Evolutionary conservation across 2,888 invertebrate genomes (phyloP).

Genomic region (Strigamia crassipes): DNA sequence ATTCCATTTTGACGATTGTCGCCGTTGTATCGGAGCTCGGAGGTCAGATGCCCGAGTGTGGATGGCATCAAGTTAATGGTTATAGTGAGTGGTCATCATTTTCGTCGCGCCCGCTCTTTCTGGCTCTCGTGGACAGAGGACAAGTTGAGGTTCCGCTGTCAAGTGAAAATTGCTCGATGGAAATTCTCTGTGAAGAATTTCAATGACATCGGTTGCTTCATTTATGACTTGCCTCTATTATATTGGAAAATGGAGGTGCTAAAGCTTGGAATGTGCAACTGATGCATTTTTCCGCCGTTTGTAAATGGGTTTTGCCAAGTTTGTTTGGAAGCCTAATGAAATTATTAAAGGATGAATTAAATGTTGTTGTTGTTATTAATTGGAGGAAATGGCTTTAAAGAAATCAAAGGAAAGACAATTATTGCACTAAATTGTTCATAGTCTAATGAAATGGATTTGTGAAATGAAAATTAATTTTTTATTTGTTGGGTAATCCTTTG

Average conservation of each 20-base stretch:
- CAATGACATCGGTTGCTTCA: constrained; percentile 11
- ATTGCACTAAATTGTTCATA: too few species aligned
- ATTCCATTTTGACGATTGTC: constrained; percentile 26
- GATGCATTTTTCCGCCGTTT: background rate
- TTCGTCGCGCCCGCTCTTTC: background rate
- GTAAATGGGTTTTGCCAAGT: constrained; percentile 15
- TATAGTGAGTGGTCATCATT: constrained; percentile 20
- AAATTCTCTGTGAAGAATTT: constrained; percentile 13
- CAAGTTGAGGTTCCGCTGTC: constrained; percentile 22
- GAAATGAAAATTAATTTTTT: too few species aligned
- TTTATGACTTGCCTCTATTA: constrained; percentile 6
- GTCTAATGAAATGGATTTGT: too few species aligned
- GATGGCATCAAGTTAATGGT: constrained; percentile 20
- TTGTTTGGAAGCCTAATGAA: background rate
- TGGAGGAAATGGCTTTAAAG: background rate
- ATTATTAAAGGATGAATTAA: background rate
- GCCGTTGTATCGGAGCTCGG: background rate
- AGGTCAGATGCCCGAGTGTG: background rate
- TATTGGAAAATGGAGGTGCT: constrained; percentile 28
- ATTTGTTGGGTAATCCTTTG: too few species aligned
- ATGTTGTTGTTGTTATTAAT: background rate
- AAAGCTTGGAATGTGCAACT: constrained; percentile 23
- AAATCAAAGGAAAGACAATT: too few species aligned
- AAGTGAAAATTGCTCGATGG: constrained; percentile 31
- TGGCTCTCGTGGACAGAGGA: background rate